phyloP scores from a whole-genome alignment of 2,888 invertebrate species.

The Scelioninae gen. 2 region DNA sequence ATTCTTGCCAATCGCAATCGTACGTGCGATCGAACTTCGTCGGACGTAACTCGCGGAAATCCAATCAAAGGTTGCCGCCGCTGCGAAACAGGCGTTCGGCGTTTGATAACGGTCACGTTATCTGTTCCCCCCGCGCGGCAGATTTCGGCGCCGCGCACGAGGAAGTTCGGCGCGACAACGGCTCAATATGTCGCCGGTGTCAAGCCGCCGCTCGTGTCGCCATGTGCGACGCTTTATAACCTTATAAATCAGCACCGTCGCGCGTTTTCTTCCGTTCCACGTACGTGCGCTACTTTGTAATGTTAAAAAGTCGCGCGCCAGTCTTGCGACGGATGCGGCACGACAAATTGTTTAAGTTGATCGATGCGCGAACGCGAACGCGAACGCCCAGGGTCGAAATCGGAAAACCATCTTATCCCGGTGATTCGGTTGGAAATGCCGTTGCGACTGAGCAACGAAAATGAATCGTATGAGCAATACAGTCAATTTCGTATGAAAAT shows the following conservation, averaged over 20 bases:
- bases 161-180: slow-evolving; percentile 31
- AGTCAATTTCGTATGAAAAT: slow-evolving; percentile 7
- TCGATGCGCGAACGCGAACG: neutral
- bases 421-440: slow-evolving; percentile 10
- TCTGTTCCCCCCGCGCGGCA: slow-evolving; percentile 29
- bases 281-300: slow-evolving; percentile 39
- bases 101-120: slow-evolving; percentile 22
- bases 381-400: slow-evolving; percentile 8
- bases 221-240: slow-evolving; percentile 69
- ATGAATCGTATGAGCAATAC: slow-evolving; percentile 11
- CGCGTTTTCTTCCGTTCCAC: slow-evolving; percentile 61
- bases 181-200: slow-evolving; percentile 66
- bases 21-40: slow-evolving; percentile 54
- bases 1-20: slow-evolving; percentile 41
- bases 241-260: slow-evolving; percentile 67
- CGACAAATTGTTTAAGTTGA: slow-evolving; percentile 36
- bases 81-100: slow-evolving; percentile 20
- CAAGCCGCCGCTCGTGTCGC: slow-evolving; percentile 65
- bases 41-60: slow-evolving; percentile 28
- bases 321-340: slow-evolving; percentile 25
- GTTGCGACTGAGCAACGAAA: slow-evolving; percentile 2
- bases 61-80: too few relatives aligned
- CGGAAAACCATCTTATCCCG: slow-evolving; percentile 14
- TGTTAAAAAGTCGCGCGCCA: slow-evolving; percentile 29
- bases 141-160: slow-evolving; percentile 5